phyloP scores from a whole-genome alignment of 2,888 invertebrate species.

The Apodemia zela region DNA sequence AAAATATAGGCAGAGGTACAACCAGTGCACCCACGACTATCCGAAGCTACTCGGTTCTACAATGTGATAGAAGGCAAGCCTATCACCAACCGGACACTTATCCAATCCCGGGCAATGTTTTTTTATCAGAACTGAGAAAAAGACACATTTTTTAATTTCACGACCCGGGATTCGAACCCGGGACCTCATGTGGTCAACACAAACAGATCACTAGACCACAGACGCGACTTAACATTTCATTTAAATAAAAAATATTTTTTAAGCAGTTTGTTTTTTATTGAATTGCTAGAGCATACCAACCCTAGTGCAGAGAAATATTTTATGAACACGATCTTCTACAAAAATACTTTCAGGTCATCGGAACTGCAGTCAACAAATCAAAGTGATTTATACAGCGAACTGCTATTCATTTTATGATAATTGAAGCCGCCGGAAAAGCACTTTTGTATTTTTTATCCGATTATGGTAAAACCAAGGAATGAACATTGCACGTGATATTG shows the following conservation, averaged over 20 bases:
- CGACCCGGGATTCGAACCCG: too few species aligned
- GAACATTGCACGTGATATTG: too few species aligned
- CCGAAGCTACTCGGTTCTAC: too few species aligned
- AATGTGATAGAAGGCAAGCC: too few species aligned
- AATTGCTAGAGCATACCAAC: constrained; percentile 18
- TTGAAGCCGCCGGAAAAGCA: not conserved
- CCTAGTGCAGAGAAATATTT: constrained; percentile 21
- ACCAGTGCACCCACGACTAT: too few species aligned
- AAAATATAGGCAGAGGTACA: too few species aligned
- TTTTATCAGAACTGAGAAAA: too few species aligned
- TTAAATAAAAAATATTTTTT: not conserved
- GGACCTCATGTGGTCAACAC: too few species aligned
- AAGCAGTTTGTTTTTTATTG: constrained; percentile 28
- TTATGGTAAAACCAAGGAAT: not conserved
- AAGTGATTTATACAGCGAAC: constrained; percentile 19
- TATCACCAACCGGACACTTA: too few species aligned
- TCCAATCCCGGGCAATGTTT: too few species aligned
- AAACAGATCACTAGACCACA: too few species aligned
- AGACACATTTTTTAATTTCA: too few species aligned
- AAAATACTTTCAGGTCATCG: constrained; percentile 28
- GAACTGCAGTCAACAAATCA: constrained; percentile 27
- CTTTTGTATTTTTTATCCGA: not conserved
- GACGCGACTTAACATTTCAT: not conserved
- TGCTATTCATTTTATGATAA: constrained; percentile 11
- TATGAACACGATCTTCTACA: constrained; percentile 29